These are phyloP conservation scores for Leptoteleia sp. DNA, from an alignment of 1,140 invertebrate species.

Conservation along the genomic window DNA sequence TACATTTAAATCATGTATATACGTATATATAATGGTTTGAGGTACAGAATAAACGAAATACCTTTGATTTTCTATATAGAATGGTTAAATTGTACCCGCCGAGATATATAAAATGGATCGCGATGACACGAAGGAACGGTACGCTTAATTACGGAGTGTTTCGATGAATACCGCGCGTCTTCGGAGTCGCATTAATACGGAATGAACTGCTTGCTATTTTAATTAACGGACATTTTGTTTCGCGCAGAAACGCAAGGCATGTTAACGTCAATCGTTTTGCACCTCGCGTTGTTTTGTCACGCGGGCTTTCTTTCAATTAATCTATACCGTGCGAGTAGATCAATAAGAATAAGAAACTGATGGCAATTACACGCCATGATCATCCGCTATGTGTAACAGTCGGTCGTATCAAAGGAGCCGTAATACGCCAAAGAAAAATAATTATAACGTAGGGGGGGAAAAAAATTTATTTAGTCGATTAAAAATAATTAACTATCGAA, in stretches of 20 bases:
- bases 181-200: constrained; percentile 77
- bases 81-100: constrained; percentile 16
- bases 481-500: constrained; percentile 21
- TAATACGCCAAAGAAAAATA: constrained; percentile 15
- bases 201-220: constrained; percentile 78
- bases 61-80: constrained; percentile 14
- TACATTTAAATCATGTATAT: too few species aligned
- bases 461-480: constrained; percentile 25
- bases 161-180: constrained; percentile 76
- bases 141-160: constrained; percentile 72
- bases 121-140: constrained; percentile 45
- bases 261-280: constrained; percentile 53
- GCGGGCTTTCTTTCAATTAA: constrained; percentile 62
- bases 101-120: constrained; percentile 39
- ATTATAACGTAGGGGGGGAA: background rate
- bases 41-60: too few species aligned
- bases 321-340: constrained; percentile 51
- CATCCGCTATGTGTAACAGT: constrained; percentile 36
- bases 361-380: constrained; percentile 67
- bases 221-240: constrained; percentile 75
- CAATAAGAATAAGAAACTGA: constrained; percentile 64
- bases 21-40: too few species aligned
- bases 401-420: constrained; percentile 38
- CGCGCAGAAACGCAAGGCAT: constrained; percentile 39
- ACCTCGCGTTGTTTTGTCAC: constrained; percentile 60